These are phyloP conservation scores for Drosophila miranda DNA, from an alignment of 1,140 invertebrate genomes.

Conservation along the genomic window DNA sequence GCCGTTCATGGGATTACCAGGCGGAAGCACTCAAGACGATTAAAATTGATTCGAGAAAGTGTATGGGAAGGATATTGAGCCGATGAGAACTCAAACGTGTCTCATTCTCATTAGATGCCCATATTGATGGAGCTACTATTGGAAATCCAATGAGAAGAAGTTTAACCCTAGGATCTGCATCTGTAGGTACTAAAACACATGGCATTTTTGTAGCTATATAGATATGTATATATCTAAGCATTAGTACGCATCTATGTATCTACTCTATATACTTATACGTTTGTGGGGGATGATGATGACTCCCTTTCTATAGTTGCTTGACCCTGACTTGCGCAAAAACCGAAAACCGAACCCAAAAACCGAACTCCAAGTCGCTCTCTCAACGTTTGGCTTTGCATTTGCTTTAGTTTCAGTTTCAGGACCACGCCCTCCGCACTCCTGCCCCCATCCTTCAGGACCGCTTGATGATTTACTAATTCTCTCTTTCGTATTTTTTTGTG, in stretches of 20 bases:
- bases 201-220: no score
- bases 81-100: no score
- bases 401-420: conserved; percentile 16
- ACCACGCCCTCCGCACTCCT: conserved; percentile 30
- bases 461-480: conserved; percentile 42
- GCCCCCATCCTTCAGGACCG: conserved; percentile 1
- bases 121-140: no score
- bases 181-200: no score
- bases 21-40: conserved; percentile 57
- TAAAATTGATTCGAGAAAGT: conserved; percentile 44
- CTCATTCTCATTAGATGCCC: no score
- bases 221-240: not conserved
- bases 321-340: conserved; percentile 77
- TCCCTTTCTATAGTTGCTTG: conserved; percentile 59
- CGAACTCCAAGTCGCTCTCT: conserved; percentile 51
- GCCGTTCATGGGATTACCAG: conserved; percentile 32
- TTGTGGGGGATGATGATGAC: not conserved
- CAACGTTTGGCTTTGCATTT: conserved; percentile 62
- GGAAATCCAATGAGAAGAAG: no score
- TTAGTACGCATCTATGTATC: no score
- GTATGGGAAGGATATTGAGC: conserved; percentile 12
- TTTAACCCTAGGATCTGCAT: no score
- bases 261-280: not conserved
- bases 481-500: conserved; percentile 15
- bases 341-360: conserved; percentile 44